phyloP scores from a whole-genome alignment of 2,113 vertebrate species.

The Riparia riparia region DNA sequence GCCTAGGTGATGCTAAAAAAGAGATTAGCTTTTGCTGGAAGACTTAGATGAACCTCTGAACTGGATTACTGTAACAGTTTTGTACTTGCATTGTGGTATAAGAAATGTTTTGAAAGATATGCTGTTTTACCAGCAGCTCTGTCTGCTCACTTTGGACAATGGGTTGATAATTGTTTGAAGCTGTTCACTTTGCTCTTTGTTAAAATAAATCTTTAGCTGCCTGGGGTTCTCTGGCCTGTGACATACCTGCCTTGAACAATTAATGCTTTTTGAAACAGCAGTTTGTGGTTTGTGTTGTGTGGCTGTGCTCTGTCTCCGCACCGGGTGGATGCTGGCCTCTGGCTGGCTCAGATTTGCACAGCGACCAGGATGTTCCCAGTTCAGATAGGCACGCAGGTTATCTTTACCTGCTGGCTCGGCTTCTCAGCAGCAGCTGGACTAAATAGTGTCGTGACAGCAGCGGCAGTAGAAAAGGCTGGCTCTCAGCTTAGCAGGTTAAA shows the following conservation, averaged over 20 bases:
- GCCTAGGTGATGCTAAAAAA: background rate
- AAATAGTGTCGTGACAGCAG: no score
- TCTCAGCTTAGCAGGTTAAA: no score
- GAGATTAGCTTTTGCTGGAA: background rate
- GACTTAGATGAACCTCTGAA: background rate
- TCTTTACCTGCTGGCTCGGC: no score
- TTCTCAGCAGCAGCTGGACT: no score
- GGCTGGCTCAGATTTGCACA: no score
- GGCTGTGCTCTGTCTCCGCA: no score
- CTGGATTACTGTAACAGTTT: background rate
- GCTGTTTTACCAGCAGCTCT: background rate
- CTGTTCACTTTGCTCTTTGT: background rate
- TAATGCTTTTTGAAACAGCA: background rate
- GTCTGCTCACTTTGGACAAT: background rate
- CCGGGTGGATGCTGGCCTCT: no score
- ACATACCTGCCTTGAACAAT: background rate
- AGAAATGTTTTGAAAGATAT: rapidly evolving
- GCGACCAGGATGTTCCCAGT: no score
- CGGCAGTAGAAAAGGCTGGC: no score
- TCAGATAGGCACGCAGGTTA: no score
- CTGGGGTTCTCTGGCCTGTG: background rate
- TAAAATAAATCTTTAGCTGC: background rate
- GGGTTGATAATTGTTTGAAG: background rate
- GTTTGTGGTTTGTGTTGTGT: background rate
- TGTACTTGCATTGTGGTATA: background rate